A percentile compares a stretch with the other conserved stretches of the same genome.
phyloP scores from a whole-genome alignment of 2,888 invertebrate genomes.

The Pecten maximus region DNA sequence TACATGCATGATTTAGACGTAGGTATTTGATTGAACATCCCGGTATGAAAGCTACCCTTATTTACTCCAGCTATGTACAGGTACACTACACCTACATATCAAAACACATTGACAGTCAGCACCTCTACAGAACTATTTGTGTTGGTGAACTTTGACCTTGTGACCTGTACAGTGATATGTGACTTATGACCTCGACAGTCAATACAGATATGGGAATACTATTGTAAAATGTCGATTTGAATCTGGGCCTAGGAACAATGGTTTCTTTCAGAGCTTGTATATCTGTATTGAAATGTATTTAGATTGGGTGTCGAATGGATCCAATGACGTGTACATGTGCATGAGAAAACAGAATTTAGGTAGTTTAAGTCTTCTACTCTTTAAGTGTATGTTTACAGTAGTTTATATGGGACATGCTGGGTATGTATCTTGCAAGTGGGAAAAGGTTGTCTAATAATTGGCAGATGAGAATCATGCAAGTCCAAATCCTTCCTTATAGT shows the following conservation, averaged over 20 bases:
- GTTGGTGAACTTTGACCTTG: constrained; percentile 1
- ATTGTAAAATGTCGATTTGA: constrained; percentile 22
- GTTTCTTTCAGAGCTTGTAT: neutral
- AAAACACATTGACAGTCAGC: neutral
- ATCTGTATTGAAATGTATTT: constrained; percentile 2
- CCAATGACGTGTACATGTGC: neutral
- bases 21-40: neutral
- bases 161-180: constrained; percentile 23
- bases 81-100: neutral
- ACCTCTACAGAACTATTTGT: neutral
- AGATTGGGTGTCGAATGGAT: neutral
- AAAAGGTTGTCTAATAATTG: neutral
- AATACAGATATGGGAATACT: constrained; percentile 5
- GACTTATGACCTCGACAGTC: neutral
- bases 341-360: neutral
- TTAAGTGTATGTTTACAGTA: neutral
- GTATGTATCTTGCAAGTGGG: neutral
- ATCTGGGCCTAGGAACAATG: constrained; percentile 26
- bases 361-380: neutral
- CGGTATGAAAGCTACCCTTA: neutral
- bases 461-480: no score
- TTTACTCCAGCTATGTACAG: neutral
- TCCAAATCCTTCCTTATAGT: no score
- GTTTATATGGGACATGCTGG: neutral
- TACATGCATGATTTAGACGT: neutral